phyloP scores from a whole-genome alignment of 2,888 invertebrate species.

The Andrena bicolor region DNA sequence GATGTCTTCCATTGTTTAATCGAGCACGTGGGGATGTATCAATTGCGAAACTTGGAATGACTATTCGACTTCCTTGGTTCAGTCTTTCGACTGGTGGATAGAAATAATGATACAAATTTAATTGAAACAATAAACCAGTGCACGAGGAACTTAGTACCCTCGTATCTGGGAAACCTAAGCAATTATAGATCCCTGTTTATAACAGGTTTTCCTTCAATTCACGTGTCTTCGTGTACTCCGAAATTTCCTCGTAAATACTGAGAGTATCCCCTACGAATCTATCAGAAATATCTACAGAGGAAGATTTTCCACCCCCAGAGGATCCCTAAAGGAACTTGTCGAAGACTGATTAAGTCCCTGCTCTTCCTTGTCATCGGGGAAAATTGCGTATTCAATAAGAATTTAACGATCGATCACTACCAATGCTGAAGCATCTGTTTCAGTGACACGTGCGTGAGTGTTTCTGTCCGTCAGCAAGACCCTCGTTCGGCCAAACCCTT shows the following conservation, averaged over 20 bases:
- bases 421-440: constrained; percentile 12
- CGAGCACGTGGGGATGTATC: neutral
- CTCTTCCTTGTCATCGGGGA: neutral
- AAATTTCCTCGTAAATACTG: neutral
- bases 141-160: too few species aligned
- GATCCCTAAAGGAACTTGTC: neutral
- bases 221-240: neutral
- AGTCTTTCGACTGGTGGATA: too few species aligned
- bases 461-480: constrained; percentile 27
- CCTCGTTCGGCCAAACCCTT: constrained; percentile 27
- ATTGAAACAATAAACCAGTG: too few species aligned
- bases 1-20: neutral
- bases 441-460: constrained; percentile 19
- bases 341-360: neutral
- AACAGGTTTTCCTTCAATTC: neutral
- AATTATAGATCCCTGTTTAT: neutral
- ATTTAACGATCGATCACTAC: constrained; percentile 38
- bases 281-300: too few species aligned
- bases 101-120: too few species aligned
- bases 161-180: neutral
- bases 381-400: neutral
- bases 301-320: neutral
- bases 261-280: neutral
- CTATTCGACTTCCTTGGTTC: too few species aligned
- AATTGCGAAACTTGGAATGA: too few species aligned